Base-by-base conservation (phyloP, 1,140 invertebrate species). In the Drosophila trapezifrons region DNA sequence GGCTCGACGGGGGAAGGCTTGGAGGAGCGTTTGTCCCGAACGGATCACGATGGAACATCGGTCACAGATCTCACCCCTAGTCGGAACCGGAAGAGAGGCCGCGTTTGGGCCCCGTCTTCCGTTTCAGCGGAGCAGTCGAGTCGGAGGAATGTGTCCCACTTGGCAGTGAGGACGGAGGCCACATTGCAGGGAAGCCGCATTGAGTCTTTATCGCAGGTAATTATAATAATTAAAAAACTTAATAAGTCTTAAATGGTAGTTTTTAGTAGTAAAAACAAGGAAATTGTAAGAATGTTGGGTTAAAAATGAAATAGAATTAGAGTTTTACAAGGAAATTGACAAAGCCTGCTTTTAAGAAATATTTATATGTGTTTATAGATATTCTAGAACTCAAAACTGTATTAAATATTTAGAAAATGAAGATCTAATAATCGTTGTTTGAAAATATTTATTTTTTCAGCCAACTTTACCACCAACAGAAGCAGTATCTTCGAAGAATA, bases 31-130 rank as follows among this genome's bases (percentile, higher is more conserved):
- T 17, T 69, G 12, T 9, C 42, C 9, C 32, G 32, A 2, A n/a
- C 32, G 20, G 55, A 38, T 58, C 32, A 17, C 10, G 60, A 40
- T 13, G 72, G 35, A 22, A 35, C 32, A 40, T 17, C n/a, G 42
- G 62, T 59, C 18, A 46, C 78, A 18, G 82, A 86, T 86, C 82
- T 86, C 75, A 78, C 62, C 4, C 62, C 82, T 47, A 69, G 49
- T 63, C 78, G 82, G 5, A 67, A 40, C 55, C 64, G 70, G 38
- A 86, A 78, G 4, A 43, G 75, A 57, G 55, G 57, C 38, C 82
- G 82, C 4, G 22, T 55, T 22, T 84, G 77, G 72, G 57, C 65
- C 0, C 51, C 67, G 12, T 18, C 40, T 7, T 35, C 66, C 2
- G 8, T 5, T 1, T 1, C 12, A 3, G 0, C 20, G 12, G 60